Percentiles rank a stretch among this genome's conserved stretches.
These are phyloP conservation scores for Diabrotica undecimpunctata DNA, from an alignment of 1,140 invertebrate species.

Conservation along the genomic window DNA sequence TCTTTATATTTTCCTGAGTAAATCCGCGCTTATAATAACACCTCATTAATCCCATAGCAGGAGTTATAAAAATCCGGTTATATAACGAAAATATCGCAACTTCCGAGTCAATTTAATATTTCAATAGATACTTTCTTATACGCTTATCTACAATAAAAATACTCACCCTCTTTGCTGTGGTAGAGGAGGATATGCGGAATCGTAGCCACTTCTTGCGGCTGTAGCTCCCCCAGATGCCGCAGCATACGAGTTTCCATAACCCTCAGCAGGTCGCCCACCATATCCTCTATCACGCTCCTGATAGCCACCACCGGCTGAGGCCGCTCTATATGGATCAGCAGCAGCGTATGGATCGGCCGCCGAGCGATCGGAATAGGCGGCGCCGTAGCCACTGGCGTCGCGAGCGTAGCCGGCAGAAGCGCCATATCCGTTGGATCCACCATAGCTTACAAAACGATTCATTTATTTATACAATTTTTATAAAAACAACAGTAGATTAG, in stretches of 20 bases:
- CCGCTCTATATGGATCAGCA: slow-evolving; percentile 4
- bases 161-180: slow-evolving; percentile 45
- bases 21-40: too few relatives aligned
- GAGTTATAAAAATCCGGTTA: too few relatives aligned
- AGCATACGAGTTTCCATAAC: slow-evolving; percentile 30
- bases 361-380: too few relatives aligned
- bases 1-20: too few relatives aligned
- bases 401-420: background rate
- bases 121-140: too few relatives aligned
- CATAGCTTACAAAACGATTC: background rate
- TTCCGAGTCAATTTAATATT: too few relatives aligned
- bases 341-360: slow-evolving; percentile 11
- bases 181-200: slow-evolving; percentile 43
- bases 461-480: too few relatives aligned
- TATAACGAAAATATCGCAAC: too few relatives aligned
- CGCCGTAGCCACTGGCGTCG: too few relatives aligned
- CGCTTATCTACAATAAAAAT: too few relatives aligned
- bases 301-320: slow-evolving; percentile 9
- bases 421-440: slow-evolving; percentile 4
- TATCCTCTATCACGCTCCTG: slow-evolving; percentile 2
- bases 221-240: slow-evolving; percentile 17
- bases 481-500: too few relatives aligned
- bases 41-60: too few relatives aligned
- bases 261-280: slow-evolving; percentile 16
- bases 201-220: slow-evolving; percentile 33